These are phyloP conservation scores for Montipora capitata DNA, from an alignment of 92 coral and sea anemone species.

Conservation along the genomic window DNA sequence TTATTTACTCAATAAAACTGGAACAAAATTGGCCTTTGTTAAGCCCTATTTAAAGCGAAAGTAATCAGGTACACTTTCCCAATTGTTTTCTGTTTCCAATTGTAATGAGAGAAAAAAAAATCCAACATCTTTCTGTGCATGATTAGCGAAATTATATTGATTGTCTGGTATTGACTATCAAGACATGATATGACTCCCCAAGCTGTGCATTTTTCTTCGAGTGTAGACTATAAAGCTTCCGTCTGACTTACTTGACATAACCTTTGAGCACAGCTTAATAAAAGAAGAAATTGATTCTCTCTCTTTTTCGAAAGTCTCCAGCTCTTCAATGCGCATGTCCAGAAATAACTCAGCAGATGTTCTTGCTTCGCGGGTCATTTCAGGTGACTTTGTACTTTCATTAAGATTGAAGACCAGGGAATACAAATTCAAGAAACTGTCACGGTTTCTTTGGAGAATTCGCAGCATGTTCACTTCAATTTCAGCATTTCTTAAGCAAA, in stretches of 20 bases:
- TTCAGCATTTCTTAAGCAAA: slow-evolving; percentile 35
- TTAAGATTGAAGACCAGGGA: not conserved
- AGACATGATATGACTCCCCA: too few relatives aligned
- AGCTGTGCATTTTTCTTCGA: too few relatives aligned
- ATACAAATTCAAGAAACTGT: slow-evolving; percentile 38
- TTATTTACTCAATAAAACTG: too few relatives aligned
- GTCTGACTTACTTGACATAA: slow-evolving; percentile 45
- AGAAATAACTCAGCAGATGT: not conserved
- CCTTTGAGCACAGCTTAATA: slow-evolving; percentile 43
- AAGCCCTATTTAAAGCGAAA: too few relatives aligned
- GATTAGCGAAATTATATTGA: too few relatives aligned
- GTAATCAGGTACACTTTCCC: too few relatives aligned
- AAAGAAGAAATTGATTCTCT: slow-evolving; percentile 45
- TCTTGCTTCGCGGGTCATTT: slow-evolving; percentile 6
- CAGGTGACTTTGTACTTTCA: not conserved
- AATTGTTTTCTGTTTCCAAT: too few relatives aligned
- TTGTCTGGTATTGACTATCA: too few relatives aligned
- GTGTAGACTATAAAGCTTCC: not conserved
- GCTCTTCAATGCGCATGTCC: slow-evolving; percentile 63
- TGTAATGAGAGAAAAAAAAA: too few relatives aligned
- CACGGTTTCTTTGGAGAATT: slow-evolving; percentile 29
- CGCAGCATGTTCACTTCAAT: slow-evolving; percentile 40
- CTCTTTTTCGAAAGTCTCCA: slow-evolving; percentile 68
- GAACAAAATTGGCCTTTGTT: too few relatives aligned
- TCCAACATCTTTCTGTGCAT: too few relatives aligned